Evolutionary conservation across 1,140 invertebrate genomes (phyloP), one percentile per base, ranked within the genome.

Genomic region (Hydropsyche tenuis): DNA sequence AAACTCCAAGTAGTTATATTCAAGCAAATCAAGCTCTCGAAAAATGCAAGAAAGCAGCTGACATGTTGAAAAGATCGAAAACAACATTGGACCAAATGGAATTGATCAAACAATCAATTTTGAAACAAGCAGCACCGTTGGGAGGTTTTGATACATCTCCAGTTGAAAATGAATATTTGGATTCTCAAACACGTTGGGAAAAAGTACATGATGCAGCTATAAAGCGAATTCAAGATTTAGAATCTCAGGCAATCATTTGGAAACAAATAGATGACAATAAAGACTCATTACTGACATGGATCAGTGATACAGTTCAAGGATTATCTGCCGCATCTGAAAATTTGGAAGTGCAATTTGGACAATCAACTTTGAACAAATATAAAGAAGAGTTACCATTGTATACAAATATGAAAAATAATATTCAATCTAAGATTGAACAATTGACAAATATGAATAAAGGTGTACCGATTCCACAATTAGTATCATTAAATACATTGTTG

Each of bases 231-330:
- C 91, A 96, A 82, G 89, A 90, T 56, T 89, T 93, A 48, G 95
- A 98, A 82, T 93, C 94, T 0, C 94, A 97, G 81, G 85, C 92
- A 0, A 91, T 94, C 4, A 92, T 97, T 60, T 97, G 95, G 95
- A 93, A 94, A 77, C 94, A 97, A 81, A 92, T 97, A 5, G 91
- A 95, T 69, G 92, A 94, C 74, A 89, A 90, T 0, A 94, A 94
- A 79, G 90, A 92, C 76, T 93, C 95, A 80, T 85, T 97, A 14
- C 82, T 92, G 0, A 89, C 89, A 30, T 98, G 96, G 96, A 80
- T 96, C 2, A 90, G 88, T 73, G 90, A 93, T 77, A 95, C 93
- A 7, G 91, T 92, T 75, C 89, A 90, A 77, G 88, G 88, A 25
- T 83, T 97, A 3, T 89, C 89, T 25, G 89, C 91, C 79, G 91